phyloP scores from a whole-genome alignment of 2,113 vertebrate genomes.

The Eptesicus fuscus region DNA sequence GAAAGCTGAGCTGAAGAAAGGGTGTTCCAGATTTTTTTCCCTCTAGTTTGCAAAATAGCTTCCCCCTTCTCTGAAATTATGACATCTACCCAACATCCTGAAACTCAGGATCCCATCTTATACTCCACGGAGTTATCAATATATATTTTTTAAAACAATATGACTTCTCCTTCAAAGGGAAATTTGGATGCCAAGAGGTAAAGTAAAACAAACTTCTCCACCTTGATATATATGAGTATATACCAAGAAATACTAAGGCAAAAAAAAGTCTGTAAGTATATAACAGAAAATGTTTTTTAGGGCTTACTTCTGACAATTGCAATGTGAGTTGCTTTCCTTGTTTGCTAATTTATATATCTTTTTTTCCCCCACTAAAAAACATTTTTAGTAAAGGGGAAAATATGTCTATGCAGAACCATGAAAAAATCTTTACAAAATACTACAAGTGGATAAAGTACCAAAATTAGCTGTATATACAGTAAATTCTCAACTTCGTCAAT shows the following conservation, averaged over 20 bases:
- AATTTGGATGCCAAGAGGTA: neutral
- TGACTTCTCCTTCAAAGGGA: neutral
- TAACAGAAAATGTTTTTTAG: neutral
- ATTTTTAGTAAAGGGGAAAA: neutral
- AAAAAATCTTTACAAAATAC: neutral
- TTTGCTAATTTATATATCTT: neutral
- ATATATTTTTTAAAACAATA: neutral
- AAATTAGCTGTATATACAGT: neutral
- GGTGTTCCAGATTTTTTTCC: neutral
- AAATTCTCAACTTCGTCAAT: neutral
- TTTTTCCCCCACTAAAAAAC: neutral
- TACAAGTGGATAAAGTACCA: neutral
- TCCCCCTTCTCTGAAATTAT: neutral
- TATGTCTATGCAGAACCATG: neutral
- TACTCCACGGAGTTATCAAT: neutral
- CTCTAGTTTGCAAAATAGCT: neutral
- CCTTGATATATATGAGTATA: neutral
- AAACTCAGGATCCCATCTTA: neutral
- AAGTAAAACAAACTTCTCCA: neutral
- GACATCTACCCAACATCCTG: neutral
- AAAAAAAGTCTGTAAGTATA: neutral
- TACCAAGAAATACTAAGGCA: neutral
- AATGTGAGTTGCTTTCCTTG: neutral
- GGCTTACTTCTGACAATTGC: neutral
- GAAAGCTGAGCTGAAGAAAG: neutral